Base-by-base conservation (phyloP, 2,888 invertebrate genomes). In the Oxyscelio sp. region DNA sequence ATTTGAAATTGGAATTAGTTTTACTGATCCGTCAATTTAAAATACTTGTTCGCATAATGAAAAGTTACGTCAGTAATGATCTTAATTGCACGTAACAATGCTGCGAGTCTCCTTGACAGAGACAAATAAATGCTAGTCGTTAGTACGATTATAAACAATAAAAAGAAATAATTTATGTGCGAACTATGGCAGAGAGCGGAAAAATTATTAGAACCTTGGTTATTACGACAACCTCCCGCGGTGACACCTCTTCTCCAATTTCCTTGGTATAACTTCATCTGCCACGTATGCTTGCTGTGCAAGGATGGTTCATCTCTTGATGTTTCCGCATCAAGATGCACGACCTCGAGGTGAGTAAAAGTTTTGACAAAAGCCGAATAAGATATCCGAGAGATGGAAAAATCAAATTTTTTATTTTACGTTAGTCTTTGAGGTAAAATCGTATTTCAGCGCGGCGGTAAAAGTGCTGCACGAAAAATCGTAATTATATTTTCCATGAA, bases 221-320 rank as follows among this genome's bases (percentile, higher is more conserved):
- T 97, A 94, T 98, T 98, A 88, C 98, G 95, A 93, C 98, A 98
- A 38, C 98, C 98, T 2, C 98, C 98, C 0, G 98, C 98, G 0
- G 98, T 96, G 0, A 98, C 98, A 0, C 98, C 98, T 78, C 96
- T 95, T 90, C 97, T 96, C 98, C 98, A 98, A 27, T 96, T 96
- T 0, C 98, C 98, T 92, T 98, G 97, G 92, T 97, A 97, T 92
- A 98, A 96, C 90, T 97, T 96, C 96, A 98, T 97, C 92, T 97
- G 97, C 98, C 98, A 98, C 52, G 97, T 97, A 87, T 96, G 96
- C 86, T 97, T 97, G 87, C 96, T 96, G 86, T 96, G 96, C 43
- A 98, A 95, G 17, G 97, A 97, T 0, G 97, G 96, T 92, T 98
- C 98, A 87, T 98, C 97, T 90, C 97, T 95, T 87, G 97, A 97